These are phyloP conservation scores for Eupristina koningsbergeri DNA, from an alignment of 1,140 invertebrate species.

Conservation along the genomic window DNA sequence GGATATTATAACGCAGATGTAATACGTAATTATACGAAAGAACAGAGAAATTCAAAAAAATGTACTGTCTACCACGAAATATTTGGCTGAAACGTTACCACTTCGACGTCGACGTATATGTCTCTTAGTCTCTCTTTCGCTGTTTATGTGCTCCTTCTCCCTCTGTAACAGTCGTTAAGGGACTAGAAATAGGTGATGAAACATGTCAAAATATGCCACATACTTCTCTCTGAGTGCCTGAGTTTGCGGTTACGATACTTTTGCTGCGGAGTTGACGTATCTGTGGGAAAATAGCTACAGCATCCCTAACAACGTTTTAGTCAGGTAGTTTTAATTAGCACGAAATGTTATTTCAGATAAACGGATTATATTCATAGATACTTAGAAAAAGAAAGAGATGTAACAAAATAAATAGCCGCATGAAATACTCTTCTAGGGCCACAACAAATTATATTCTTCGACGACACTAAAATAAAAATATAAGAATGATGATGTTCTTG, in stretches of 20 bases:
- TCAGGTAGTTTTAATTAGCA: background rate
- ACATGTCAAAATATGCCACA: slow-evolving; percentile 55
- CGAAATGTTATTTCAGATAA: background rate
- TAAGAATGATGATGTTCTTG: slow-evolving; percentile 1
- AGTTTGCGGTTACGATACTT: slow-evolving; percentile 49
- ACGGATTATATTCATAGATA: no score
- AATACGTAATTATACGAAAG: background rate
- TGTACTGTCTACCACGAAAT: background rate
- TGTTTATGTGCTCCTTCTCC: background rate
- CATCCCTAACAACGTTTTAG: background rate
- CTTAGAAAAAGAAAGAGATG: slow-evolving; percentile 37
- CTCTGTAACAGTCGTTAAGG: background rate
- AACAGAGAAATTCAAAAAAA: background rate
- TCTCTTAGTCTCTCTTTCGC: background rate
- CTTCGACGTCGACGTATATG: background rate
- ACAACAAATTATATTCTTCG: slow-evolving; percentile 53
- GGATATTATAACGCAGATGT: background rate
- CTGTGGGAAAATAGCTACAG: background rate
- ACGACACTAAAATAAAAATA: slow-evolving; percentile 38
- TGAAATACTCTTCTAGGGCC: slow-evolving; percentile 50
- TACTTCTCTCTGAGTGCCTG: slow-evolving; percentile 21
- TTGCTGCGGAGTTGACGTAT: slow-evolving; percentile 44
- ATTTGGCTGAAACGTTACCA: background rate
- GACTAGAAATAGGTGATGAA: slow-evolving; percentile 55
- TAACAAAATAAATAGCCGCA: slow-evolving; percentile 50